Conservation (phyloP, 2,888 invertebrate species). For the Euzetes globulus region DNA sequence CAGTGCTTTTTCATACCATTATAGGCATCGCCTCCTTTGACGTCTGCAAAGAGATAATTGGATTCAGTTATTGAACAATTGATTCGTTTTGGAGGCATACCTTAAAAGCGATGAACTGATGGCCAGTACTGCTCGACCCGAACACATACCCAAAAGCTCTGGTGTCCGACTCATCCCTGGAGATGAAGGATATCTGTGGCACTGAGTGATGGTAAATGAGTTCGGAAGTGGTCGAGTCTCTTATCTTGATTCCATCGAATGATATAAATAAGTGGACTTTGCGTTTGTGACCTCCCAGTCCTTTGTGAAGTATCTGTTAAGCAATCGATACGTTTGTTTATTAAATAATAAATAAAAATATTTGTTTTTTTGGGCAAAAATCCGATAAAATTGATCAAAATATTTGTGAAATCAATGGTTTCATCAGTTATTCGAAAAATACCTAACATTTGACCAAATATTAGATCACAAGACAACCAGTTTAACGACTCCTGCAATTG, state of each 20-base stretch:
- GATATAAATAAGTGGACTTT: conserved; percentile 91
- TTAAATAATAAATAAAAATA: background rate
- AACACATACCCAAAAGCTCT: conserved; percentile 97
- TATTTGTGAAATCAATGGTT: too few species aligned
- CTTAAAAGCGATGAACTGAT: conserved; percentile 53
- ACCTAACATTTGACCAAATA: too few species aligned
- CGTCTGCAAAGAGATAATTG: conserved; percentile 10
- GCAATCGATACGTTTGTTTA: too few species aligned
- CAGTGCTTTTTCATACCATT: conserved; percentile 25
- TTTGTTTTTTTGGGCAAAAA: too few species aligned
- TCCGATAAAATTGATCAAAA: too few species aligned
- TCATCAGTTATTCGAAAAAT: too few species aligned
- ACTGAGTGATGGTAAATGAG: conserved; percentile 95
- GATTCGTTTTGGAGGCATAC: background rate
- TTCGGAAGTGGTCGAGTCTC: conserved; percentile 93
- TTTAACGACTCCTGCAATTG: too few species aligned
- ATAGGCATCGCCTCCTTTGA: conserved; percentile 34
- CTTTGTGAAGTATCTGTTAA: conserved; percentile 32
- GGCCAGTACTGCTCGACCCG: conserved; percentile 89
- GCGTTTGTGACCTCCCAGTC: conserved; percentile 92
- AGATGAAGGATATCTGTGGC: conserved; percentile 97
- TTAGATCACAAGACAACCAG: too few species aligned
- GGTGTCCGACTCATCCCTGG: conserved; percentile 93
- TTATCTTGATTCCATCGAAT: conserved; percentile 83
- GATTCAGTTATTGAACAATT: background rate